A percentile compares a stretch with the other conserved stretches of the same genome.
Conservation (phyloP, 2,113 vertebrate genomes). For the Onychostoma macrolepis region DNA sequence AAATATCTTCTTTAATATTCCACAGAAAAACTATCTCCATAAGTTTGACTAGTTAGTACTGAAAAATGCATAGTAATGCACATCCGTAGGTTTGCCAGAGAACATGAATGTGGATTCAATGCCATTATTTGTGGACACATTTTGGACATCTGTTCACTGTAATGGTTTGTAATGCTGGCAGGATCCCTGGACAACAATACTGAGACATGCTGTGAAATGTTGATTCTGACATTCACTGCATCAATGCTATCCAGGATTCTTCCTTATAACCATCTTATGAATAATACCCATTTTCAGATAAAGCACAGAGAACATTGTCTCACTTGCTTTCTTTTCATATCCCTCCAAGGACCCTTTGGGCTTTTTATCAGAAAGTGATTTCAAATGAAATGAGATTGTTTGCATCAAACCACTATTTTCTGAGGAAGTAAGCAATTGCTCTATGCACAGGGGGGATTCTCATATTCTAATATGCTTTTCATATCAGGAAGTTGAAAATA, state of each 20-base stretch:
- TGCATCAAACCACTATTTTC: neutral
- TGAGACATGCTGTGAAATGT: neutral
- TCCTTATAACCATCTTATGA: neutral
- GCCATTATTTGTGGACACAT: neutral
- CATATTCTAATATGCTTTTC: neutral
- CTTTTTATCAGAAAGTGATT: slow-evolving; percentile 13
- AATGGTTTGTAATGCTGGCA: neutral
- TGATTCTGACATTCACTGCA: neutral
- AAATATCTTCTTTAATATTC: too few relatives aligned
- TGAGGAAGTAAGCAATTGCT: neutral
- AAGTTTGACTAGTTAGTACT: neutral
- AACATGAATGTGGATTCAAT: neutral
- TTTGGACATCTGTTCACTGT: neutral
- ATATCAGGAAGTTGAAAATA: neutral
- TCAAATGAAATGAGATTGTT: neutral
- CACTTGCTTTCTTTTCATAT: neutral
- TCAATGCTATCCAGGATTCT: neutral
- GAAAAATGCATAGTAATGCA: neutral
- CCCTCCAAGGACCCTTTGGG: neutral
- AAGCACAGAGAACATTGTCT: neutral
- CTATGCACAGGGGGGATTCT: neutral
- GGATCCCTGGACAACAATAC: neutral
- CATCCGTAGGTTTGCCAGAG: neutral
- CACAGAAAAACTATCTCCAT: neutral
- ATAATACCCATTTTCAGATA: neutral